These are phyloP conservation scores for Gambusia affinis DNA, from an alignment of 2,113 vertebrate genomes.

Conservation along the genomic window DNA sequence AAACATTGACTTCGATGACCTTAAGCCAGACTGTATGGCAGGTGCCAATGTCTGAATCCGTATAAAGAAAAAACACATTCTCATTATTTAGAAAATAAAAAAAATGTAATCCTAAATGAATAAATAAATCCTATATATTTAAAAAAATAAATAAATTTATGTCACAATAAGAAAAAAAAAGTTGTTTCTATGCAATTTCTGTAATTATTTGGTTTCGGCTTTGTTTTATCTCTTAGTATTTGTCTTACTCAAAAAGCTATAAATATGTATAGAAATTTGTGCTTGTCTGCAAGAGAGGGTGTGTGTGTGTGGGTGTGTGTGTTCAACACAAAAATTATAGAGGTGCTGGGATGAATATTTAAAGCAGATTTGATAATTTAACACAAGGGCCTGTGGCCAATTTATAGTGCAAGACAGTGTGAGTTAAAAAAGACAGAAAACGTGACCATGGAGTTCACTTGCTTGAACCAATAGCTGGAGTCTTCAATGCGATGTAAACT, in stretches of 20 bases:
- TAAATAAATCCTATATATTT: no score
- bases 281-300: background rate
- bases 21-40: no score
- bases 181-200: background rate
- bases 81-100: no score
- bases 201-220: background rate
- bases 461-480: constrained; percentile 61
- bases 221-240: background rate
- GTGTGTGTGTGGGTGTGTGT: constrained; percentile 38
- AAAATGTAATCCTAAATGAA: no score
- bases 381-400: constrained; percentile 71
- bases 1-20: no score
- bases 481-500: constrained; percentile 64
- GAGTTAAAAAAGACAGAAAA: constrained; percentile 57
- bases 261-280: constrained; percentile 6
- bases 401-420: constrained; percentile 72
- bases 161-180: no score
- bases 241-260: constrained; percentile 2
- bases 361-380: constrained; percentile 73
- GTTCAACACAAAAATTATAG: constrained; percentile 65
- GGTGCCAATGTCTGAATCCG: no score
- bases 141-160: no score
- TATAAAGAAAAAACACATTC: no score
- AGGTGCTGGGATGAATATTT: constrained; percentile 73
- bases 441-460: constrained; percentile 49